Evolutionary conservation across 2,888 invertebrate genomes (phyloP), one percentile per base, ranked within the genome.

Genomic region (Smittia aterrima): DNA sequence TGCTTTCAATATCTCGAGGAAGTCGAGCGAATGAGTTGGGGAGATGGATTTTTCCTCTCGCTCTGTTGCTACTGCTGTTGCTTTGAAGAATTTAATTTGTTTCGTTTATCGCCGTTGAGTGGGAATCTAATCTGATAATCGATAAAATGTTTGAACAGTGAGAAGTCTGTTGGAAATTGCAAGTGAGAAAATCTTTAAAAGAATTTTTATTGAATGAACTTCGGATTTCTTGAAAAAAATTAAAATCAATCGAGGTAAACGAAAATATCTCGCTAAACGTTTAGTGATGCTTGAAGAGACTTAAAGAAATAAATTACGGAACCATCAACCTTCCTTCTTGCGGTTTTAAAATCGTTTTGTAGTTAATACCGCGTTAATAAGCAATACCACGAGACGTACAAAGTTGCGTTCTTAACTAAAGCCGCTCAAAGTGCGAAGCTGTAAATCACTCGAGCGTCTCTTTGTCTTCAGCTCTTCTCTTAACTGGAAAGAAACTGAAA

Each of bases 11-110:
- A 22, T 41, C 41, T 22, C 2, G 1, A 18, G 6, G 18, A 1
- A 27, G 13, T 70, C 70, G 27, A 41, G 70, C 70, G 32, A 22
- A 70, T 70, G 54, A 47, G 47, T n/a, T 32, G 67, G 47, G 67
- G 67, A 67, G 20, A 41, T 66, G 58, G 64, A 64, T 64, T 64
- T 64, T 27, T 27, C 24, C 13, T 9, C 24, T 4, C 2, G 24
- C 13, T 9, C 24, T 11, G n/a, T 53, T 53, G n/a, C 16, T 16
- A 27, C 16, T 64, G 9, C 38, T 20, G 27, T 32, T 66, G 32
- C 18, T 18, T 16, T 18, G 32, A 54, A 22, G 70, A 70, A 70
- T 70, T 70, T 70, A 70, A 70, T 70, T 68, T 47, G 40, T 68
- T 70, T 27, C 64, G 58, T 58, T 58, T 58, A 58, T 58, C 58